Base-by-base conservation (phyloP, 2,888 invertebrate genomes). In the Aporophyla lueneburgensis region DNA sequence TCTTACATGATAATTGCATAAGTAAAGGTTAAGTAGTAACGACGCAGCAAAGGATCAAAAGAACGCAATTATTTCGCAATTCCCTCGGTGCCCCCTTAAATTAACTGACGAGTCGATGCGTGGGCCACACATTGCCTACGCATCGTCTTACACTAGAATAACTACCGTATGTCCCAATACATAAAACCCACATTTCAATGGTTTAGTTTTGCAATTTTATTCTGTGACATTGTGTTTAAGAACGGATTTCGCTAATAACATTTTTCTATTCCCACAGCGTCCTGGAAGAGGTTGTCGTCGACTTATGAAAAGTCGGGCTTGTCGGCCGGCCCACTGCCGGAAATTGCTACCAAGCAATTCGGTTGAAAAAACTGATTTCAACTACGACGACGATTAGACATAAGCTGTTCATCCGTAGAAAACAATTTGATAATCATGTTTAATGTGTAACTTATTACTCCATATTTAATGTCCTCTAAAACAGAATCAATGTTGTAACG, bases 241-340 rank as follows among this genome's bases (percentile, higher is more conserved):
- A 51, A 62, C 9, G 12, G 33, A 16, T 24, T 72, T 49, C 9
- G 33, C 53, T 69, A 51, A 75, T 53, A 56, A n/a, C 0, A 46
- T 53, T 14, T 2, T 7, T 56, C 12, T 74, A 12, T 56, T 61
- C 33, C 67, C 61, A 33, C 76, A 84, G 84, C 86, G 83, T 54
- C 83, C 84, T 78, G 93, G 94, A 27, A 92, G 88, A 76, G 88
- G 90, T 1, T 96, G 96, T 84, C 92, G 91, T 65, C 93, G 90
- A 70, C 86, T 95, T 61, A 87, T 96, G 70, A 96, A 94, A 86
- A 95, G 93, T 77, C 94, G 95, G 2, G 73, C 81, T 5, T 96
- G 96, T 88, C 93, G 89, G 59, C 95, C 94, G 2, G 81, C 86
- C 1, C 90, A 93, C 53, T 96, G 96, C 83, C 92, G 90, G 49